Evolutionary conservation across 2,113 vertebrate genomes (phyloP).

Genomic region (Porphyrio hochstetteri): DNA sequence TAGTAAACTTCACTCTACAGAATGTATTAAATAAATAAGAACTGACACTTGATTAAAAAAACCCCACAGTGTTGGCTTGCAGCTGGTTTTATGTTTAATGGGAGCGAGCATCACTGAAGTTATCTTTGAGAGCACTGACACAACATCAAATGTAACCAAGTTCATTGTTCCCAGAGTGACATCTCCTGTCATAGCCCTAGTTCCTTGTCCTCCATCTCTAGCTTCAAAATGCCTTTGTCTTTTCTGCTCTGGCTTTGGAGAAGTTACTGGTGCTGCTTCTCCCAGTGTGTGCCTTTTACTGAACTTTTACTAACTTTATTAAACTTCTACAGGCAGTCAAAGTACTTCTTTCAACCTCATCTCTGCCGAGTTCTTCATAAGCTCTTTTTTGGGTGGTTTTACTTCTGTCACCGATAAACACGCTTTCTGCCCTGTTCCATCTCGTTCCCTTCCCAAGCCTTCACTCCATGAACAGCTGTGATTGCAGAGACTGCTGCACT

Average conservation of each 20-base stretch:
- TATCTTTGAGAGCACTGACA: background rate
- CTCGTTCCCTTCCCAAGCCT: background rate
- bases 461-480: background rate
- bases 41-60: background rate
- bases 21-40: background rate
- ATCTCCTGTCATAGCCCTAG: background rate
- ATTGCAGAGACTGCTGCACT: background rate
- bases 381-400: background rate
- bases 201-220: background rate
- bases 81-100: background rate
- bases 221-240: background rate
- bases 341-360: background rate
- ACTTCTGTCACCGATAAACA: background rate
- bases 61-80: background rate
- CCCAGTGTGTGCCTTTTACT: background rate
- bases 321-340: background rate
- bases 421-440: background rate
- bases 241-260: background rate
- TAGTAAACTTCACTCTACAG: background rate
- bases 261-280: background rate
- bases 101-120: background rate
- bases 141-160: background rate
- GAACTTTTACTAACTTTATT: background rate
- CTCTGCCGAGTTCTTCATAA: background rate
- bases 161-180: background rate